phyloP scores from a whole-genome alignment of 2,888 invertebrate genomes.

The Spilosoma lubricipeda region DNA sequence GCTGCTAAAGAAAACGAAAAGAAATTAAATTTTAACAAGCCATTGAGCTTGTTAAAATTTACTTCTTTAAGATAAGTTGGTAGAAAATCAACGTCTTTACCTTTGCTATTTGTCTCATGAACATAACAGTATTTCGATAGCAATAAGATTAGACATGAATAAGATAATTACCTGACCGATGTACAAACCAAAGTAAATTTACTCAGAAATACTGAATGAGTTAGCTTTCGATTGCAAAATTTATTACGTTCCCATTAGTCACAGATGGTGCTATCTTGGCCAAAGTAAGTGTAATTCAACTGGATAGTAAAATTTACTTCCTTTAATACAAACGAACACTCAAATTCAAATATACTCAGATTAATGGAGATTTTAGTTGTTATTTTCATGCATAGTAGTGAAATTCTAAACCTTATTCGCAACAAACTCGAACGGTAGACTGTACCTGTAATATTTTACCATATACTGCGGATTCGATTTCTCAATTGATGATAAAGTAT shows the following conservation, averaged over 20 bases:
- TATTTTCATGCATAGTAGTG: background rate
- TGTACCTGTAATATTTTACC: too few relatives aligned
- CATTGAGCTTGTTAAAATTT: too few relatives aligned
- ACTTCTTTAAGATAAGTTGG: background rate
- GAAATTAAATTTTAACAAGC: background rate
- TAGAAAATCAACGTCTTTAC: background rate
- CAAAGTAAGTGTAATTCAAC: background rate
- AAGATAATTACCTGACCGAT: background rate
- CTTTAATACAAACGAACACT: background rate
- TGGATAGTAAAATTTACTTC: background rate
- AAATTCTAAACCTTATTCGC: background rate
- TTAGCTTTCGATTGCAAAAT: background rate
- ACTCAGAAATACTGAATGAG: background rate
- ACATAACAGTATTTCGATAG: background rate
- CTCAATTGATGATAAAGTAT: background rate
- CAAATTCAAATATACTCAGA: background rate
- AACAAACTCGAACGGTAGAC: background rate
- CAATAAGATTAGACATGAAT: background rate
- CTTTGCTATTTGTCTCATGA: background rate
- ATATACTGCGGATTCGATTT: background rate
- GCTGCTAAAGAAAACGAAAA: background rate
- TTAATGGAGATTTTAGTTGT: background rate
- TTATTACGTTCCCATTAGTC: background rate
- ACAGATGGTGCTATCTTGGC: background rate
- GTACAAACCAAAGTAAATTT: background rate